Evolutionary conservation across 37 sponge, comb jelly and placozoan genomes (phyloP).

Genomic region (Eunapius fragilis): DNA sequence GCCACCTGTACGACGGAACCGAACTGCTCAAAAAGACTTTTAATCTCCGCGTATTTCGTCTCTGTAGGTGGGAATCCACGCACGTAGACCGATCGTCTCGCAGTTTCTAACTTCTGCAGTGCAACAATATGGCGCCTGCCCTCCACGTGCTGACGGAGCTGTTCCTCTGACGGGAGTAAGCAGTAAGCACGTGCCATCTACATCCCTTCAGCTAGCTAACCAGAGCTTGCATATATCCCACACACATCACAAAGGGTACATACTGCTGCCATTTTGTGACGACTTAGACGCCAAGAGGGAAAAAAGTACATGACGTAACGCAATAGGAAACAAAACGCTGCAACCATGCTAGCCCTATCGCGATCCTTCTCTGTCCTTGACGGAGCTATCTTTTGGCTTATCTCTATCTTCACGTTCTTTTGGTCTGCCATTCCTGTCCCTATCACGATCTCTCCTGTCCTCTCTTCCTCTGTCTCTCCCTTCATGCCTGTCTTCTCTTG

Average conservation of each 20-base stretch:
- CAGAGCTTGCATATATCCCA: not conserved
- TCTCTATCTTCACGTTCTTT: not conserved
- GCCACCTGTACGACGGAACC: conserved; percentile 16
- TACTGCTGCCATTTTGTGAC: not conserved
- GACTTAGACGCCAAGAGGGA: not conserved
- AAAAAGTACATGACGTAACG: not conserved
- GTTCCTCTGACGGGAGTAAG: conserved; percentile 13
- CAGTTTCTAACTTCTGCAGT: not conserved
- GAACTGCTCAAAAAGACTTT: conserved; percentile 13
- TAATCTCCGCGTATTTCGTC: conserved; percentile 1
- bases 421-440: not conserved
- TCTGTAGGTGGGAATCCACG: conserved; percentile 24
- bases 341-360: not conserved
- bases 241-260: not conserved
- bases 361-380: not conserved
- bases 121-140: conserved; percentile 34
- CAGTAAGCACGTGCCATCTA: not conserved
- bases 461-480: not conserved
- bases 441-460: not conserved
- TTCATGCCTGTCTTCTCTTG: not conserved
- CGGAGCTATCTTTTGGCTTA: not conserved
- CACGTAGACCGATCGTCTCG: conserved; percentile 45
- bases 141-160: conserved; percentile 23
- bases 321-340: not conserved
- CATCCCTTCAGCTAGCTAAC: not conserved